Evolutionary conservation across 1,140 invertebrate genomes (phyloP), one percentile per base, ranked within the genome.

Genomic region (Meloidogyne hapla): DNA sequence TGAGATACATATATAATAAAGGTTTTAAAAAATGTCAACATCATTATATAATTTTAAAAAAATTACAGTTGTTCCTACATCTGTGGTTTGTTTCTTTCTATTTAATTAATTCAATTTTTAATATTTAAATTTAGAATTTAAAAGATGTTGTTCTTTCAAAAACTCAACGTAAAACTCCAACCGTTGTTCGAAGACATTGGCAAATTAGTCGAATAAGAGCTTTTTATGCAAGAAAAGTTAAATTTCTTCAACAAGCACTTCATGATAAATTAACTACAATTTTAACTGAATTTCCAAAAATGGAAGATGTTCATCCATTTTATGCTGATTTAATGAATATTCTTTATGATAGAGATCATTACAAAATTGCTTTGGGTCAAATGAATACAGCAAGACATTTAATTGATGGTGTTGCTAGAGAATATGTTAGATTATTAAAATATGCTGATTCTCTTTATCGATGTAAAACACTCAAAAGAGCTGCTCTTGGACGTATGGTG

Each of bases 281-380:
- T 78, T 92, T 99, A 78, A 93, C 93, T 85, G 95, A 99, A 84
- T 99, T 99, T 89, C 96, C 96, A 0, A 99, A 98, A 89, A 88
- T 99, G 64, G 95, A 99, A 91, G 92, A 99, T 89, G 93, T 99
- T 10, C 97, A 99, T 91, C 97, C 96, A 0, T 99, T 99, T 88
- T 99, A 99, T 90, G 94, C 96, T 0, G 96, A 99, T 89, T 90
- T n/a, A n/a, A n/a, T n/a, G n/a, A n/a, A n/a, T n/a, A n/a, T n/a
- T n/a, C n/a, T n/a, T n/a, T n/a, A n/a, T 99, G 77, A 96, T 85
- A 96, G 96, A 86, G 96, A 99, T 88, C 96, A 99, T 90, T 99
- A 97, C 90, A 99, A 99, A 89, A 89, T 99, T 66, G 96, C 95
- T 82, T 90, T 99, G 42, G 96, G 96, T 79, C 96, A 99, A 88